phyloP scores from a whole-genome alignment of 1,140 invertebrate species.

The Phymastichus coffea region DNA sequence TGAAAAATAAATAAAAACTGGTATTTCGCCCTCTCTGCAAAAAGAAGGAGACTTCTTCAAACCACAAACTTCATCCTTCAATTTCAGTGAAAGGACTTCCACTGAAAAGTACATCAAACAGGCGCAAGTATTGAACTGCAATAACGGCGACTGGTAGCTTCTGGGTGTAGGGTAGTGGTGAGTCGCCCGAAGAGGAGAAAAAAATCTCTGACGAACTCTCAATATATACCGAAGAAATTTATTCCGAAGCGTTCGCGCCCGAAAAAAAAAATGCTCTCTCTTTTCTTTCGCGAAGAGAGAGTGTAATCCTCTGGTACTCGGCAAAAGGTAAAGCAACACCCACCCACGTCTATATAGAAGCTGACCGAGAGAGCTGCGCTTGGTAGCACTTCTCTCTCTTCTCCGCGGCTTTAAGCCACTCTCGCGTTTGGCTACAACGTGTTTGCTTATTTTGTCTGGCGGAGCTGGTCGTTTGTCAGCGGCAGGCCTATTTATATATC shows the following conservation, averaged over 20 bases:
- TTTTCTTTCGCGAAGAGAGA: constrained; percentile 5
- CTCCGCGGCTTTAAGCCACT: neutral
- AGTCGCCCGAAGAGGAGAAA: too few species aligned
- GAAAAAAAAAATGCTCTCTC: constrained; percentile 31
- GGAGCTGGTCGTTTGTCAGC: constrained; percentile 52
- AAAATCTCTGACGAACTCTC: neutral
- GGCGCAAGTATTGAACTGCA: too few species aligned
- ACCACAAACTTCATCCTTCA: neutral
- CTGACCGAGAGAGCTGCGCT: neutral
- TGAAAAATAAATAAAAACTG: too few species aligned
- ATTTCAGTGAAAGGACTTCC: neutral
- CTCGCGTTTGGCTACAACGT: too few species aligned
- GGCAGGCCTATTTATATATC: constrained; percentile 49
- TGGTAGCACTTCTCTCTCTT: neutral
- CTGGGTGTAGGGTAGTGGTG: too few species aligned
- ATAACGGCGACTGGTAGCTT: too few species aligned
- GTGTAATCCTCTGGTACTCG: constrained; percentile 1
- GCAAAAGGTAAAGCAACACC: neutral
- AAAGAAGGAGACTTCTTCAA: too few species aligned
- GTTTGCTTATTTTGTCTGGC: constrained; percentile 51
- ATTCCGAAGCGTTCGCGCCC: neutral
- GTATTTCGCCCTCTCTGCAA: too few species aligned
- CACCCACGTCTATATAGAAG: neutral
- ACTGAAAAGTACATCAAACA: too few species aligned
- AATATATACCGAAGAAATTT: neutral